Conservation (phyloP, 1,140 invertebrate species). For the Luehdorfia chinensis region DNA sequence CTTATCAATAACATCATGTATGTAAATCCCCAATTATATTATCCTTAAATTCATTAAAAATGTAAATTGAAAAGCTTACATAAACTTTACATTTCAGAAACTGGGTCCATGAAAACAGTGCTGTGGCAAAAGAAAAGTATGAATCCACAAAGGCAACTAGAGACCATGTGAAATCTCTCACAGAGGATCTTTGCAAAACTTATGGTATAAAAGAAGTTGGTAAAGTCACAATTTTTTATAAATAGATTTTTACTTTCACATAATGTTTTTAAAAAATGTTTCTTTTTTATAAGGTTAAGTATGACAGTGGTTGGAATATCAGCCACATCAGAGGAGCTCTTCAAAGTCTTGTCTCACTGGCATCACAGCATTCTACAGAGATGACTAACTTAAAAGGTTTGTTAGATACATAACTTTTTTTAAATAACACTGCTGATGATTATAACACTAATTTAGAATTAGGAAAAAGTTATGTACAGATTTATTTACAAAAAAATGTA, state of each 20-base stretch:
- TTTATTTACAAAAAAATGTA: too few relatives aligned
- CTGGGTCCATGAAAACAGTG: conserved; percentile 62
- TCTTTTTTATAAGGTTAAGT: conserved; percentile 61
- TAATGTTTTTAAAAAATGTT: conserved; percentile 3
- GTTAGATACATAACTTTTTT: conserved; percentile 10
- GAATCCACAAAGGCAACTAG: conserved; percentile 56
- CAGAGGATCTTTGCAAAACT: conserved; percentile 51
- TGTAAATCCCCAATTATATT: conserved; percentile 24
- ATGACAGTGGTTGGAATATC: conserved; percentile 92
- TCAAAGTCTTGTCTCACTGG: conserved; percentile 84
- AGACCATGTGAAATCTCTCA: conserved; percentile 56
- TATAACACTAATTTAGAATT: conserved; percentile 10
- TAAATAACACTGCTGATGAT: too few relatives aligned
- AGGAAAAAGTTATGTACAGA: too few relatives aligned
- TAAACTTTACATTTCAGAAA: conserved; percentile 38
- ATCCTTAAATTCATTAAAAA: conserved; percentile 9
- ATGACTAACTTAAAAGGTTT: conserved; percentile 82
- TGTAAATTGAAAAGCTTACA: background rate
- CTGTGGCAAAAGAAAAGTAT: conserved; percentile 54
- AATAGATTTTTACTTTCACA: conserved; percentile 1
- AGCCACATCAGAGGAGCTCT: conserved; percentile 91
- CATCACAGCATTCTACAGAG: conserved; percentile 82
- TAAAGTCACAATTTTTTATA: conserved; percentile 36
- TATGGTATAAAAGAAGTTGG: conserved; percentile 75
- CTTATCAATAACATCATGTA: conserved; percentile 57